Percentiles rank a stretch among this genome's conserved stretches.
These are phyloP conservation scores for Phoenicopterus ruber DNA, from an alignment of 2,113 vertebrate species.

Conservation along the genomic window DNA sequence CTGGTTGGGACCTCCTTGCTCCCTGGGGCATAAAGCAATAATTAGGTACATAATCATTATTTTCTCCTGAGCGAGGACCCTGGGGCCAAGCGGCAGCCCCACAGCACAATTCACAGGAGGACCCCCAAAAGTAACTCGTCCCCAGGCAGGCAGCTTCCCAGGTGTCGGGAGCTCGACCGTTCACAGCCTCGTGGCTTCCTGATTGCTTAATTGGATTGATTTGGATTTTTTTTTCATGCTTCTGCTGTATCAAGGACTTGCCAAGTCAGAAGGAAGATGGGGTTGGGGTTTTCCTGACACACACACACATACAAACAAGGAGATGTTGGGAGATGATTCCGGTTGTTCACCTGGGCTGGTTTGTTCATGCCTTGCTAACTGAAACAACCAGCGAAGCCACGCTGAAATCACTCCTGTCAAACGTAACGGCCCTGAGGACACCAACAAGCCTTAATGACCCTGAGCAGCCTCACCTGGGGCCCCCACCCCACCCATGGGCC, in stretches of 20 bases:
- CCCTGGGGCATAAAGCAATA: background rate
- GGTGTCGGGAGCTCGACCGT: rapidly evolving
- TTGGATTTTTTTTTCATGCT: background rate
- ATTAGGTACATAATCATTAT: background rate
- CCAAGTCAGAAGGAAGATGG: background rate
- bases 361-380: background rate
- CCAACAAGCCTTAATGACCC: background rate
- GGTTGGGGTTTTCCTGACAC: background rate
- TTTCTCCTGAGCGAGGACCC: background rate
- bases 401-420: background rate
- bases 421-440: background rate
- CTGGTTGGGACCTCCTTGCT: background rate
- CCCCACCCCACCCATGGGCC: background rate
- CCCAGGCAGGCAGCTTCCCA: background rate
- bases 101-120: rapidly evolving
- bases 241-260: background rate
- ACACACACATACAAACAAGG: background rate
- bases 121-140: background rate
- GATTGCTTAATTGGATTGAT: background rate
- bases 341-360: background rate
- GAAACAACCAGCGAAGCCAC: background rate
- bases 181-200: background rate
- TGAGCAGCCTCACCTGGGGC: background rate
- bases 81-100: background rate
- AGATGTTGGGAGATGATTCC: background rate